Percentiles rank a stretch among this genome's conserved stretches.
Conservation (phyloP, 2,113 vertebrate species). For the zebrafish (Danio rerio) region DNA sequence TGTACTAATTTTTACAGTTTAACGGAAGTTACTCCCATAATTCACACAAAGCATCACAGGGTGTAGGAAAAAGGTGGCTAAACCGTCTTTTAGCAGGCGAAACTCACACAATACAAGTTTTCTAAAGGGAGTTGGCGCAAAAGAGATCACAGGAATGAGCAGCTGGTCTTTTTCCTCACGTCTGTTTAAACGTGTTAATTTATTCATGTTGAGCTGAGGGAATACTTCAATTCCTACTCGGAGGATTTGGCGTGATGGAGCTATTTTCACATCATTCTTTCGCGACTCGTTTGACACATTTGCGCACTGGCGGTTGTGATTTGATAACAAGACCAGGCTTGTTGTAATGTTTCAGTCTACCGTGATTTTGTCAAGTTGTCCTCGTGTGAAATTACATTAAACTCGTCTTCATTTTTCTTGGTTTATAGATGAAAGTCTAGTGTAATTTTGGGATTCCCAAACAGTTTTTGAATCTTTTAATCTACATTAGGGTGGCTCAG, state of each 20-base stretch:
- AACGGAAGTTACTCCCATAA: too few relatives aligned
- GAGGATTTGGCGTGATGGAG: neutral
- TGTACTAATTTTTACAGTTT: too few relatives aligned
- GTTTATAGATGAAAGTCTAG: neutral
- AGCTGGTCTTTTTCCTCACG: slow-evolving; percentile 16
- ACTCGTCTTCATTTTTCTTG: neutral
- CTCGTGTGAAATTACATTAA: neutral
- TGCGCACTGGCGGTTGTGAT: neutral
- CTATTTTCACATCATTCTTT: neutral
- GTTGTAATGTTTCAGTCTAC: neutral
- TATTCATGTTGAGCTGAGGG: neutral
- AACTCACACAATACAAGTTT: neutral
- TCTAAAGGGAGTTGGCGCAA: neutral
- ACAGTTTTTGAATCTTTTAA: too few relatives aligned
- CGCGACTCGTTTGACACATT: neutral
- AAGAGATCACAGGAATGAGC: neutral
- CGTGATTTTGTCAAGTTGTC: neutral
- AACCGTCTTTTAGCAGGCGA: neutral
- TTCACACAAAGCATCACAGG: too few relatives aligned
- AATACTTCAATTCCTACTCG: neutral
- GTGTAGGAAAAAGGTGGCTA: neutral
- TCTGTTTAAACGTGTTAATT: slow-evolving; percentile 25
- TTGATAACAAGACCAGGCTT: neutral
- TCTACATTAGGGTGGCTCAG: too few relatives aligned
- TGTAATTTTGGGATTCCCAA: neutral